Percentiles rank a stretch among this genome's conserved stretches.
Evolutionary conservation across 1,140 invertebrate genomes (phyloP).

Genomic region (Himalopsyche phryganea): DNA sequence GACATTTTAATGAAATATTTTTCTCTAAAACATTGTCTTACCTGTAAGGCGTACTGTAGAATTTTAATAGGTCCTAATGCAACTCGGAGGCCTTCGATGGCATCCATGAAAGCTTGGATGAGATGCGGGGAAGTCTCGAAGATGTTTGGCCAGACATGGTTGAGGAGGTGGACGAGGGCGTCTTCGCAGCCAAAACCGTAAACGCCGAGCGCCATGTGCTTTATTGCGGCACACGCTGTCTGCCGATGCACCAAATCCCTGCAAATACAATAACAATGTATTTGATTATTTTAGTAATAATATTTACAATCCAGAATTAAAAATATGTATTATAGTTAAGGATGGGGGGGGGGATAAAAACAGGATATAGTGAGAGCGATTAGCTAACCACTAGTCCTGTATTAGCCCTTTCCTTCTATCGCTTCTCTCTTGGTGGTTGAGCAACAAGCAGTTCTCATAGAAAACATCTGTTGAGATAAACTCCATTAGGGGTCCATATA

Average conservation of each 20-base stretch:
- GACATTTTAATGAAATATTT: too few species aligned
- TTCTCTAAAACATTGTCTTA: too few species aligned
- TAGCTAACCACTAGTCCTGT: too few species aligned
- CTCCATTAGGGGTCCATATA: too few species aligned
- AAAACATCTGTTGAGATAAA: too few species aligned
- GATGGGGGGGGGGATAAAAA: too few species aligned
- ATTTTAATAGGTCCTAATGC: constrained; percentile 96
- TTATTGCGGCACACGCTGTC: constrained; percentile 97
- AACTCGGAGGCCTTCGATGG: constrained; percentile 94
- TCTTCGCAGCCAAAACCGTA: constrained; percentile 99
- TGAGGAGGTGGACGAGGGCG: constrained; percentile 92
- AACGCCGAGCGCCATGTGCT: constrained; percentile 98
- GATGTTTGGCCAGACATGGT: constrained; percentile 99
- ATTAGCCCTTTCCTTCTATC: too few species aligned
- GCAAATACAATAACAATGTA: constrained; percentile 44
- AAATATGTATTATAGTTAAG: neutral
- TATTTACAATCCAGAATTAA: neutral
- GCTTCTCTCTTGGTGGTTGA: too few species aligned
- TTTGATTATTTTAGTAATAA: too few species aligned
- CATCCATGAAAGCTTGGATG: constrained; percentile 99
- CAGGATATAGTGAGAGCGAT: too few species aligned
- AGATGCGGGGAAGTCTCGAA: constrained; percentile 99
- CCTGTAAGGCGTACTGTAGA: constrained; percentile 91
- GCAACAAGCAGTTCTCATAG: too few species aligned
- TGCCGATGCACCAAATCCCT: constrained; percentile 98